Evolutionary conservation across 2,113 vertebrate genomes (phyloP).

Genomic region (Apteryx mantelli): DNA sequence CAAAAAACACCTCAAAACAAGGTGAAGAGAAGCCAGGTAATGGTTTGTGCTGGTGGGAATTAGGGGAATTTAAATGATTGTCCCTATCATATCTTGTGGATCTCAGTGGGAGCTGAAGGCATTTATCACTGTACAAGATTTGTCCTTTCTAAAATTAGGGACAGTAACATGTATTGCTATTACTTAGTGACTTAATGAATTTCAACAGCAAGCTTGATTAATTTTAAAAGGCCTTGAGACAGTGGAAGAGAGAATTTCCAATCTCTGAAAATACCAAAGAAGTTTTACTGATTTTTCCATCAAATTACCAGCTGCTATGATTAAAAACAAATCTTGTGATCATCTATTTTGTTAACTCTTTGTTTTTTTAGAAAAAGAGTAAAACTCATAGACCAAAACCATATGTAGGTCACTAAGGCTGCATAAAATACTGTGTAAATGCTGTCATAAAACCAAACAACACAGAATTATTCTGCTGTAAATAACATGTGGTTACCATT

Average conservation of each 20-base stretch:
- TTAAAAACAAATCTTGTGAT: conserved; percentile 31
- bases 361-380: neutral
- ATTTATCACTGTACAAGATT: neutral
- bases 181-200: neutral
- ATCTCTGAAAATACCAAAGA: neutral
- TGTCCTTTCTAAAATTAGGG: neutral
- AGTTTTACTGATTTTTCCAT: neutral
- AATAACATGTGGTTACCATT: conserved; percentile 38
- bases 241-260: neutral
- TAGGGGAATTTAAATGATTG: neutral
- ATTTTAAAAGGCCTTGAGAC: neutral
- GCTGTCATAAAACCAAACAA: conserved; percentile 44
- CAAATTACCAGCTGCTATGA: neutral
- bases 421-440: conserved; percentile 37
- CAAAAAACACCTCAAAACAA: neutral
- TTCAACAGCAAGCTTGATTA: neutral
- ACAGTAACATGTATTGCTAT: neutral
- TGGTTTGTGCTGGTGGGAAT: neutral
- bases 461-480: neutral
- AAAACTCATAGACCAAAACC: neutral
- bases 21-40: conserved; percentile 42
- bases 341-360: conserved; percentile 16
- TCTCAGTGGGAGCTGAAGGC: neutral
- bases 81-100: neutral
- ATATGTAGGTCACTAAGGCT: conserved; percentile 33